Conservation (phyloP, 2,888 invertebrate genomes). For the Embidobia sp. region DNA sequence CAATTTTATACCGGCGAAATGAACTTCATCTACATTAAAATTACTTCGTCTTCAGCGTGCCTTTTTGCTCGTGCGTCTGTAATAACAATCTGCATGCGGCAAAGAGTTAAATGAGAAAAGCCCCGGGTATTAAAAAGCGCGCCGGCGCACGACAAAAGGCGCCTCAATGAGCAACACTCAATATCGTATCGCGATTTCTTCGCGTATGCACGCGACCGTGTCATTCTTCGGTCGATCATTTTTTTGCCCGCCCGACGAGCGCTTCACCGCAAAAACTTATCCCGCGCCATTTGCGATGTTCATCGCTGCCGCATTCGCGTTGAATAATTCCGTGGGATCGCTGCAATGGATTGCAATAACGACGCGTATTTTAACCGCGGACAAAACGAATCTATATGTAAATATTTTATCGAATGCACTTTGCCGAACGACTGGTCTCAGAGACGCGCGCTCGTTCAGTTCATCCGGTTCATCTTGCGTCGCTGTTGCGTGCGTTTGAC, state of each 20-base stretch:
- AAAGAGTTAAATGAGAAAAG: slow-evolving; percentile 62
- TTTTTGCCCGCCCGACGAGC: slow-evolving; percentile 22
- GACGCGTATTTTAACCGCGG: slow-evolving; percentile 67
- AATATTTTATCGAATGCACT: slow-evolving; percentile 69
- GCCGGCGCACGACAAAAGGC: slow-evolving; percentile 16
- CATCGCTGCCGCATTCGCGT: slow-evolving; percentile 49
- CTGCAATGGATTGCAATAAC: slow-evolving; percentile 63
- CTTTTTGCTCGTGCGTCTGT: slow-evolving; percentile 51
- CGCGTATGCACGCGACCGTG: slow-evolving; percentile 45
- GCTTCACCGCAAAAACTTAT: slow-evolving; percentile 64
- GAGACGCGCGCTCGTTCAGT: slow-evolving; percentile 30
- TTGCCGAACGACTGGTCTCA: slow-evolving; percentile 57
- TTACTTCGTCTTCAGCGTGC: slow-evolving; percentile 57
- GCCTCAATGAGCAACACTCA: slow-evolving; percentile 24
- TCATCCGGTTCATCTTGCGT: slow-evolving; percentile 47
- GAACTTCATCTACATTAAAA: slow-evolving; percentile 63
- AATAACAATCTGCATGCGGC: slow-evolving; percentile 62
- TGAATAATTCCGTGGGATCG: slow-evolving; percentile 67
- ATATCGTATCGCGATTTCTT: slow-evolving; percentile 36
- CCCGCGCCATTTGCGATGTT: slow-evolving; percentile 56
- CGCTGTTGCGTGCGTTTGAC: slow-evolving; percentile 48
- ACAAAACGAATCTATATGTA: slow-evolving; percentile 71
- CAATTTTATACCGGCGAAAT: slow-evolving; percentile 59
- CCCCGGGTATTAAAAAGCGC: slow-evolving; percentile 52
- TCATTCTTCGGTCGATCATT: slow-evolving; percentile 56